phyloP scores from a whole-genome alignment of 2,888 invertebrate species.

The Plagodis pulveraria region DNA sequence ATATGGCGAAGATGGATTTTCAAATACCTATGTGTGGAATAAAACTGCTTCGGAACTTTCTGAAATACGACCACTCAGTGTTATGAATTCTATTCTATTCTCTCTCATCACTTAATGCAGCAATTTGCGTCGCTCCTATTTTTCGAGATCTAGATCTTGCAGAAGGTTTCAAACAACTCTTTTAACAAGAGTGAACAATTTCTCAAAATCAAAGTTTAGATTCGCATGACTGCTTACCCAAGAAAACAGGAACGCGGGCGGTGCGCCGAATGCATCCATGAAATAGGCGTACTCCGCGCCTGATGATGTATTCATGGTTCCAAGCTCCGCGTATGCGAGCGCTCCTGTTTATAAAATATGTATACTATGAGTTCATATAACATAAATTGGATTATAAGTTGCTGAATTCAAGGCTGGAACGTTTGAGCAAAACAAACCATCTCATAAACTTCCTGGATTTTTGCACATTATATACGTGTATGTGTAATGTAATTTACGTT shows the following conservation, averaged over 20 bases:
- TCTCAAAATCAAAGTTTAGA: constrained; percentile 1
- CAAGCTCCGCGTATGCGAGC: constrained; percentile 96
- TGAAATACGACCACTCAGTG: too few species aligned
- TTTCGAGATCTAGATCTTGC: background rate
- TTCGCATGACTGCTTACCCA: constrained; percentile 86
- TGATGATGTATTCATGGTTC: constrained; percentile 97
- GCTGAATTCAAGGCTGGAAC: background rate
- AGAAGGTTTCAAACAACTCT: constrained; percentile 10
- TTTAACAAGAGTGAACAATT: constrained; percentile 8
- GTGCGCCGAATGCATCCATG: constrained; percentile 97
- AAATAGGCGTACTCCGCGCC: constrained; percentile 98
- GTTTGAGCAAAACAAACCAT: too few species aligned
- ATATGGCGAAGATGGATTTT: too few species aligned
- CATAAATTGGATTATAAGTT: background rate
- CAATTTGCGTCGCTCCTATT: constrained; percentile 12
- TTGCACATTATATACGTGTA: too few species aligned
- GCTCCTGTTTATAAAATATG: constrained; percentile 86
- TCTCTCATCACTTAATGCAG: constrained; percentile 3
- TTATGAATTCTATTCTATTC: background rate
- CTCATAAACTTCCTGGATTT: too few species aligned
- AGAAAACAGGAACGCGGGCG: constrained; percentile 96
- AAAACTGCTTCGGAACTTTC: too few species aligned
- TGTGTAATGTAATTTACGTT: too few species aligned
- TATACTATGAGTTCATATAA: background rate
- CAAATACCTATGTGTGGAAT: too few species aligned